Conservation (phyloP, 1,140 invertebrate species). For the Eufriesea mexicana region DNA sequence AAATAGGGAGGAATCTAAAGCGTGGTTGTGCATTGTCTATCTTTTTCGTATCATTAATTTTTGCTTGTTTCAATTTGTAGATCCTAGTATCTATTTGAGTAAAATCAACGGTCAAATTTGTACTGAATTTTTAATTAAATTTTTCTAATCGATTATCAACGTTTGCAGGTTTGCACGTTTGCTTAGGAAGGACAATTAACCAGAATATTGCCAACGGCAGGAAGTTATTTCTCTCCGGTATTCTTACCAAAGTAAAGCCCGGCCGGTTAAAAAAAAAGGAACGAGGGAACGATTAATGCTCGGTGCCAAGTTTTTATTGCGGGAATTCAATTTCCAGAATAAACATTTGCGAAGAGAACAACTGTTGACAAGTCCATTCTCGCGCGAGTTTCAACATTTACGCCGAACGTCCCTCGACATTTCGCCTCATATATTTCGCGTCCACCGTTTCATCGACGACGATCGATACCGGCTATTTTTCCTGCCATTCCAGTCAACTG, state of each 20-base stretch:
- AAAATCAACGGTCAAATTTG: not conserved
- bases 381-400: constrained; percentile 13
- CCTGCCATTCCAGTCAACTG: not conserved
- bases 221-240: constrained; percentile 4
- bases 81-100: not conserved
- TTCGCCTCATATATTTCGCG: constrained; percentile 18
- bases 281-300: constrained; percentile 14
- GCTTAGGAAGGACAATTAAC: not conserved
- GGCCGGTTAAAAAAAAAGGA: not conserved
- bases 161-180: not conserved
- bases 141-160: not conserved
- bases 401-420: constrained; percentile 14
- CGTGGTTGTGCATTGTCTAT: too few species aligned
- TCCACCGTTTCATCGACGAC: constrained; percentile 2
- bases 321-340: constrained; percentile 32
- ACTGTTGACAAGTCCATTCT: constrained; percentile 10
- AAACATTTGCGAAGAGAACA: constrained; percentile 24
- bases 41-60: too few species aligned
- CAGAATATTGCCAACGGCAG: not conserved
- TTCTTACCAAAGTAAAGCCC: constrained; percentile 6
- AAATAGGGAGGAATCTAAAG: too few species aligned
- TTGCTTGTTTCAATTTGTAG: too few species aligned
- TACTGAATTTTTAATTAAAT: not conserved
- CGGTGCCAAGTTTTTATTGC: constrained; percentile 25
- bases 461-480: constrained; percentile 32